Evolutionary conservation across 1,140 invertebrate genomes (phyloP).

Genomic region (Pseudomyrmex cubaensis): DNA sequence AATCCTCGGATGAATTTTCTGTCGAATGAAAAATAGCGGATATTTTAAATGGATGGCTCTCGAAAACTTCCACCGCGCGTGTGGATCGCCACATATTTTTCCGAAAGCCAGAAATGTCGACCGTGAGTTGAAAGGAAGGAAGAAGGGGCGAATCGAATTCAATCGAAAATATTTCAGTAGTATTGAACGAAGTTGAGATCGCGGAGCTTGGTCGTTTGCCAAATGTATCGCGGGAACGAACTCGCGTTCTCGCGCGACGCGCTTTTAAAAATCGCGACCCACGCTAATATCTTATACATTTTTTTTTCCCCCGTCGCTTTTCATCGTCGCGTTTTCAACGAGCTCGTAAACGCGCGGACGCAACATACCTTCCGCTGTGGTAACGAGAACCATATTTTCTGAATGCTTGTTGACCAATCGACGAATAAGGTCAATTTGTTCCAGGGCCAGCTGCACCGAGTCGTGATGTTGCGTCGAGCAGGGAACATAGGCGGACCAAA

Average conservation of each 20-base stretch:
- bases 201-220: conserved; percentile 43
- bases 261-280: conserved; percentile 16
- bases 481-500: conserved; percentile 94
- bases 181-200: conserved; percentile 18
- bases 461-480: conserved; percentile 93
- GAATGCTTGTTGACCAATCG: conserved; percentile 92
- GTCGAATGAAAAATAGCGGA: conserved; percentile 43
- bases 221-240: conserved; percentile 31
- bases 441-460: conserved; percentile 93
- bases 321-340: neutral
- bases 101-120: conserved; percentile 6
- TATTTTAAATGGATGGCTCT: conserved; percentile 38
- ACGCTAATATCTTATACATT: neutral
- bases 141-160: neutral
- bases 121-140: neutral
- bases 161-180: conserved; percentile 39
- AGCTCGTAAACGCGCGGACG: neutral
- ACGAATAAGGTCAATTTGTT: conserved; percentile 95
- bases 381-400: conserved; percentile 89
- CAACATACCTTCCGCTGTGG: conserved; percentile 87
- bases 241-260: conserved; percentile 46
- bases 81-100: conserved; percentile 17
- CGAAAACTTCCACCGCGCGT: neutral
- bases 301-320: neutral
- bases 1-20: conserved; percentile 39